Evolutionary conservation across 2,797 vertebrate genomes (phyloP), one percentile per base, ranked within the genome.

Genomic region (Enteromius treurensis): DNA sequence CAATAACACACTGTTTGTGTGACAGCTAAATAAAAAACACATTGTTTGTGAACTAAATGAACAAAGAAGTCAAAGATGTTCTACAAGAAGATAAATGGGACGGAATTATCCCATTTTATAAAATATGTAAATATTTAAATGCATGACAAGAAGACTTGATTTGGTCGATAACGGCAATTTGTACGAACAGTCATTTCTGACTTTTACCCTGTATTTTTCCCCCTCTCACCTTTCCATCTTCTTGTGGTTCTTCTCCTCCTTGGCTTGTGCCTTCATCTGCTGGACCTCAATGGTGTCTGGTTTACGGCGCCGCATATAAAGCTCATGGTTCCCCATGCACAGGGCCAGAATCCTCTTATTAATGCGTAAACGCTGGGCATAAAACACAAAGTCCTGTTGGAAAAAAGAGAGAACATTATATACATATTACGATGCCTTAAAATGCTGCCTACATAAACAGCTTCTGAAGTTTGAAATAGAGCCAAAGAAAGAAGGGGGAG

Each of bases 281-380:
- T 99, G 98, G 84, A 99, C 97, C 87, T 99, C 97, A 0, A 98
- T 99, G 88, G 97, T 99, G 91, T 99, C 97, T 0, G 98, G 97
- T 82, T 99, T 99, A 83, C 97, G 95, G 42, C 97, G 95, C 74
- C 97, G 95, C 97, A 99, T 99, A 83, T 99, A 99, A 87, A 99
- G 94, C 90, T 99, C 98, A 0, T 99, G 98, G 93, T 99, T 99
- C 29, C 98, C 98, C 98, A 99, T 99, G 90, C 98, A 99, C 3
- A 99, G 93, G 0, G 98, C 97, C 91, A 99, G 91, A 84, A 99
- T 97, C 1, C 97, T 94, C 80, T 99, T 99, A 94, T 99, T 99
- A 90, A 99, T 98, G 86, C 97, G 94, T 91, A 99, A 95, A 85
- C 97, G 96, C 4, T 97, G 97, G 34, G 97, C 98, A 29, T 98